phyloP scores from a whole-genome alignment of 2,888 invertebrate species.

The Rugalucina vietnamica region DNA sequence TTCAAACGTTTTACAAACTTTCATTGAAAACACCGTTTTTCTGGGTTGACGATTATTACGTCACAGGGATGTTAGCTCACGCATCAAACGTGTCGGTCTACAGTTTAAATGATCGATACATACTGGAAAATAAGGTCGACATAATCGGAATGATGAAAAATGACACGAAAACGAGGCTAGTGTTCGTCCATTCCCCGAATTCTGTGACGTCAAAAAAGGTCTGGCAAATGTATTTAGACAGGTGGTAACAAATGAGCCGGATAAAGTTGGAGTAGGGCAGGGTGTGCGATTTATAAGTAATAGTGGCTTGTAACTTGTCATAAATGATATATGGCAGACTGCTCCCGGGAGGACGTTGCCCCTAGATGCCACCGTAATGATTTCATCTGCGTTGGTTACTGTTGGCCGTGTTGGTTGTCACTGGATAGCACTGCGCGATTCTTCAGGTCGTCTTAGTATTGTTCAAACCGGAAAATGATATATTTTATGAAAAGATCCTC shows the following conservation, averaged over 20 bases:
- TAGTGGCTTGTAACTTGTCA: too few species aligned
- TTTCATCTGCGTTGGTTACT: too few species aligned
- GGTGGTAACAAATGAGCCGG: constrained; percentile 40
- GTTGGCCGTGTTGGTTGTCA: too few species aligned
- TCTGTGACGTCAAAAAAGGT: constrained; percentile 37
- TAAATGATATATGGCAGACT: too few species aligned
- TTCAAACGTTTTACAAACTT: constrained; percentile 86
- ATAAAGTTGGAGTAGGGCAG: too few species aligned
- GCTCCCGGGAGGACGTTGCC: too few species aligned
- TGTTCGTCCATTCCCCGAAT: constrained; percentile 61
- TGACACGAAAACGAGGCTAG: constrained; percentile 57
- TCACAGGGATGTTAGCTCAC: constrained; percentile 90
- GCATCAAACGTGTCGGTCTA: constrained; percentile 69
- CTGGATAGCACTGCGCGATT: too few species aligned
- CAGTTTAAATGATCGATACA: constrained; percentile 75
- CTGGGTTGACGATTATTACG: constrained; percentile 96
- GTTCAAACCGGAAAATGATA: too few species aligned
- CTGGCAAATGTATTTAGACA: constrained; percentile 54
- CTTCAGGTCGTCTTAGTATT: too few species aligned
- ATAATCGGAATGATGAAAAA: constrained; percentile 36
- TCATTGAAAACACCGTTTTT: constrained; percentile 89
- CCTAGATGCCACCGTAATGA: too few species aligned
- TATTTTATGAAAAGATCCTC: too few species aligned
- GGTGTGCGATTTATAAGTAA: too few species aligned
- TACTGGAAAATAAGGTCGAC: constrained; percentile 64